phyloP scores from a whole-genome alignment of 2,113 vertebrate genomes.

The Leptodactylus fuscus region DNA sequence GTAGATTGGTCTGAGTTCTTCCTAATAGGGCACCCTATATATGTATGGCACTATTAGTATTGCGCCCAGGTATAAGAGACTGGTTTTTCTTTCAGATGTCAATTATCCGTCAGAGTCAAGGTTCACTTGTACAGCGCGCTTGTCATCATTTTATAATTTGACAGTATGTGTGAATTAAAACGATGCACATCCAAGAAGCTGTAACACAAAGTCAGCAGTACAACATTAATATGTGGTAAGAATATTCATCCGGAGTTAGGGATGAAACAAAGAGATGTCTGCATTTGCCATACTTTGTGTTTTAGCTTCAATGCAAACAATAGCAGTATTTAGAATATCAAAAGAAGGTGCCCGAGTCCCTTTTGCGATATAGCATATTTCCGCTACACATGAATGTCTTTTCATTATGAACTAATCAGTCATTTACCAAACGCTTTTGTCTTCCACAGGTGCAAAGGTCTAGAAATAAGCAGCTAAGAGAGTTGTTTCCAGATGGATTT shows the following conservation, averaged over 20 bases:
- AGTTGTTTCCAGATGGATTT: constrained; percentile 96
- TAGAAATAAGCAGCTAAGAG: constrained; percentile 95
- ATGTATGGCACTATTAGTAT: background rate
- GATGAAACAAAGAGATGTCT: constrained; percentile 26
- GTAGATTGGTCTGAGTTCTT: too few relatives aligned
- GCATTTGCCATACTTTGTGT: constrained; percentile 28
- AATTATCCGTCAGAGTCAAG: background rate
- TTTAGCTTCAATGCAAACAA: constrained; percentile 45
- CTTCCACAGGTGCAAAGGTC: constrained; percentile 88
- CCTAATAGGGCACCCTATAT: too few relatives aligned
- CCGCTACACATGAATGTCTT: constrained; percentile 55
- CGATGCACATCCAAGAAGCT: background rate
- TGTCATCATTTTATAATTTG: background rate
- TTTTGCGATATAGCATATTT: constrained; percentile 57
- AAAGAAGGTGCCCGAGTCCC: constrained; percentile 37
- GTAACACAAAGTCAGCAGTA: constrained; percentile 18
- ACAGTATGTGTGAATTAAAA: background rate
- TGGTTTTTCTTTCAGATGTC: too few relatives aligned
- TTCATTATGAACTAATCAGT: constrained; percentile 58
- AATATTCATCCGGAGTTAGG: constrained; percentile 7
- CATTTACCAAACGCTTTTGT: constrained; percentile 60
- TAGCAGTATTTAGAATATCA: constrained; percentile 56
- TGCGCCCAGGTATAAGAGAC: background rate
- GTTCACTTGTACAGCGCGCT: background rate
- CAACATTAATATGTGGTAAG: constrained; percentile 41